Evolutionary conservation across 2,888 invertebrate species (phyloP), one percentile per base, ranked within the genome.

Genomic region (Pelosia muscerda): DNA sequence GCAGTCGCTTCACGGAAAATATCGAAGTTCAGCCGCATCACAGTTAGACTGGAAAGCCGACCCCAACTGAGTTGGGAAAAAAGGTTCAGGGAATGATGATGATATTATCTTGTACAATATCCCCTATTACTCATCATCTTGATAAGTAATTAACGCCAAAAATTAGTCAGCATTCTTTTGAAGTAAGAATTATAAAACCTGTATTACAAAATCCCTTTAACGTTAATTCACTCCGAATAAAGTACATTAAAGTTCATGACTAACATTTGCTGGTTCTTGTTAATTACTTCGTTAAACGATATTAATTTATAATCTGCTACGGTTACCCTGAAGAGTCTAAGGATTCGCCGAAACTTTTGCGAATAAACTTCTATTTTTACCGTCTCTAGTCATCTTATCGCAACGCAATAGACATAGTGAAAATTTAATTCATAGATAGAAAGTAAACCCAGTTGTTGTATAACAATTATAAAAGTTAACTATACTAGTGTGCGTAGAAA

Each of bases 71-170:
- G n/a, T n/a, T n/a, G n/a, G n/a, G n/a, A n/a, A n/a, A n/a, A n/a
- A n/a, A n/a, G n/a, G n/a, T n/a, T n/a, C n/a, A n/a, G n/a, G n/a
- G n/a, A n/a, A n/a, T n/a, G n/a, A n/a, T n/a, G n/a, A n/a, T n/a
- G n/a, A 23, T 55, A 55, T 55, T 13, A 25, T 55, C 25, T 57
- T 57, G 28, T 57, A 31, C 55, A 13, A 15, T 55, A 38, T 15
- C 15, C 38, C 13, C 23, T 54, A 54, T 56, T 56, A 31, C n/a
- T 57, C 57, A 57, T 31, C 57, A n/a, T 19, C 19, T 57, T 26
- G n/a, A 28, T 57, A 38, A 55, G n/a, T n/a, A n/a, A 57, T 57
- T n/a, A 57, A 26, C n/a, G 15, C 28, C n/a, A 57, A 28, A 57
- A n/a, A 4, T 57, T 5, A 23, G 38, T 31, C 4, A 15, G 38